Evolutionary conservation across 2,888 invertebrate genomes (phyloP).

Genomic region (Stomorhina lunata): DNA sequence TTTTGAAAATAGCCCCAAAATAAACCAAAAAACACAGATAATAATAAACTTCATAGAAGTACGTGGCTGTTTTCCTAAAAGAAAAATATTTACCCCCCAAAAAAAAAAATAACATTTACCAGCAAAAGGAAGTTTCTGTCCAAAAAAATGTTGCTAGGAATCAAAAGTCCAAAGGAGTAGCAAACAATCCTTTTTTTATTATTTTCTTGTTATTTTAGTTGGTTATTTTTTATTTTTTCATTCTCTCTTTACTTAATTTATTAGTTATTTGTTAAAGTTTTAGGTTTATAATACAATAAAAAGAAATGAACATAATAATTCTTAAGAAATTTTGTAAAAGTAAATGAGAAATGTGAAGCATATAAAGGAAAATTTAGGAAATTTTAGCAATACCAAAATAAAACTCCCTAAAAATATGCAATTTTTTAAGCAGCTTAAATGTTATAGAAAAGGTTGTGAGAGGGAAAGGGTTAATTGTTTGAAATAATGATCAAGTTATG

Average conservation of each 20-base stretch:
- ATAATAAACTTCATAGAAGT: constrained; percentile 45
- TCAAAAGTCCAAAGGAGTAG: not conserved
- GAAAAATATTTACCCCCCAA: not conserved
- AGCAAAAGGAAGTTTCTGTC: not conserved
- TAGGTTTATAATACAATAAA: constrained; percentile 24
- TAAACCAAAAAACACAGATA: constrained; percentile 14
- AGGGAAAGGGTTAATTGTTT: not conserved
- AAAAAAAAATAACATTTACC: not conserved
- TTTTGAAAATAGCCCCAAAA: not conserved
- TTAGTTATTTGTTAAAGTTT: constrained; percentile 30
- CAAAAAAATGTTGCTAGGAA: not conserved
- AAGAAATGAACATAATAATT: constrained; percentile 23
- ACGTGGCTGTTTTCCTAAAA: constrained; percentile 32
- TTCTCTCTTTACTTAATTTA: not conserved
- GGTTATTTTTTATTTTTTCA: not conserved
- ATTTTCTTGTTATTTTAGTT: not conserved
- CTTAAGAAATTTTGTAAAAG: not conserved
- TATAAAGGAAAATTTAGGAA: too few relatives aligned
- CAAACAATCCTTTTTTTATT: not conserved
- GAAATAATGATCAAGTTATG: too few relatives aligned
- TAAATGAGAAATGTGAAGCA: too few relatives aligned
- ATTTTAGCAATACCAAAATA: too few relatives aligned
- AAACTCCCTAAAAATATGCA: not conserved
- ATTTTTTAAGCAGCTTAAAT: not conserved
- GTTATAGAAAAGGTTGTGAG: not conserved